phyloP scores from a whole-genome alignment of 2,888 invertebrate species.

The Aphrophora alni region DNA sequence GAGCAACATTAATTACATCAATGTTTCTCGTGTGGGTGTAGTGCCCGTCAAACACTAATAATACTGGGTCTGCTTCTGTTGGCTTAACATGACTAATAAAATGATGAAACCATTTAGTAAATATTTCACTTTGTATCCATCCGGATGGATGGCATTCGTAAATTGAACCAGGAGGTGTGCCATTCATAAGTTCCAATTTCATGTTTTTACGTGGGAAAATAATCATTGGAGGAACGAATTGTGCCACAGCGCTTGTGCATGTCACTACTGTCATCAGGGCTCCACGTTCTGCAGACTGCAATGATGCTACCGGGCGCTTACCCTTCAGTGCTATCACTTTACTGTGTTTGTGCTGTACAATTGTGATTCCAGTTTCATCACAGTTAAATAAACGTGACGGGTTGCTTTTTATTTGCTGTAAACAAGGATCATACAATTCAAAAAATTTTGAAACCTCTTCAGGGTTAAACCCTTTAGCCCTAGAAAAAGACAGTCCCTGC shows the following conservation, averaged over 20 bases:
- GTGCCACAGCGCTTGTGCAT: conserved; percentile 53
- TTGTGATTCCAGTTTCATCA: no score
- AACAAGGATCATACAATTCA: conserved; percentile 23
- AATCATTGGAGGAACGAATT: conserved; percentile 54
- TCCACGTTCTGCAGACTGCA: conserved; percentile 55
- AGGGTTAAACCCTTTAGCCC: conserved; percentile 35
- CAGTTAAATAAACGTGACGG: conserved; percentile 51
- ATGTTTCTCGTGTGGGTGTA: conserved; percentile 39
- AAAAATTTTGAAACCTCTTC: conserved; percentile 32
- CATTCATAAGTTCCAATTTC: conserved; percentile 53
- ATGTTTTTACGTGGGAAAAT: conserved; percentile 54
- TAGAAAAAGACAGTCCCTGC: conserved; percentile 38
- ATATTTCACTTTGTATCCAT: conserved; percentile 53
- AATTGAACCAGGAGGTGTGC: conserved; percentile 52
- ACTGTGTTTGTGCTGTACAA: conserved; percentile 53
- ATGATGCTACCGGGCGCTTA: conserved; percentile 53
- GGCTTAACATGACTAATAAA: conserved; percentile 48
- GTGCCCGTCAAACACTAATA: conserved; percentile 42
- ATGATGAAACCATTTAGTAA: conserved; percentile 53
- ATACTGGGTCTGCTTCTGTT: conserved; percentile 44
- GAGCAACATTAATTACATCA: conserved; percentile 18
- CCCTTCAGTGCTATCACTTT: conserved; percentile 52
- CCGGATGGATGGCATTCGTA: conserved; percentile 50
- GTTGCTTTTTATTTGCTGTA: conserved; percentile 17
- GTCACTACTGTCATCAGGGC: conserved; percentile 51